phyloP scores from a whole-genome alignment of 2,797 vertebrate genomes.

The Sebastes vulpes region DNA sequence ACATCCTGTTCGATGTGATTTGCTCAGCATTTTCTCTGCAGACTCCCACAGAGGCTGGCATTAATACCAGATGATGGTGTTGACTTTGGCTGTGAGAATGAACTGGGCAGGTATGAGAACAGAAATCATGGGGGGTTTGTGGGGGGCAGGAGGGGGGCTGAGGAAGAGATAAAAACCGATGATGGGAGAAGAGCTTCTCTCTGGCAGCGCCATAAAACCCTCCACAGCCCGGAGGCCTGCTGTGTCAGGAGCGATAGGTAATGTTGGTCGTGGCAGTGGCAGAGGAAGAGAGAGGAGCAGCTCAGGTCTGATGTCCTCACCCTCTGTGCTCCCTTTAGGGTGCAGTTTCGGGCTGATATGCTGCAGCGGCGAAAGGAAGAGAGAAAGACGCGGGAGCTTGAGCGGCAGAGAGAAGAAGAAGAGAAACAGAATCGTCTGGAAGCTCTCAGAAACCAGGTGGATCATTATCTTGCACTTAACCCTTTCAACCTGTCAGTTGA shows the following conservation, averaged over 20 bases:
- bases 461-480: slow-evolving; percentile 49
- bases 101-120: slow-evolving; percentile 18
- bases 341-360: slow-evolving; percentile 86
- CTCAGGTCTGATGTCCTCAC: slow-evolving; percentile 42
- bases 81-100: slow-evolving; percentile 23
- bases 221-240: slow-evolving; percentile 46
- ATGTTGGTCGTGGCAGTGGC: slow-evolving; percentile 28
- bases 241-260: slow-evolving; percentile 59
- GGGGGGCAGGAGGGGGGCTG: background rate
- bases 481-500: slow-evolving; percentile 26
- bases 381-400: slow-evolving; percentile 77
- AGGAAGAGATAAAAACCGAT: slow-evolving; percentile 49
- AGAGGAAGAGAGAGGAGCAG: slow-evolving; percentile 27
- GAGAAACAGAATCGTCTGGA: slow-evolving; percentile 84
- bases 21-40: slow-evolving; percentile 20
- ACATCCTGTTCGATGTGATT: background rate
- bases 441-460: slow-evolving; percentile 91
- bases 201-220: slow-evolving; percentile 57
- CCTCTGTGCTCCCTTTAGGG: slow-evolving; percentile 79
- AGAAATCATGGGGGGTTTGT: background rate
- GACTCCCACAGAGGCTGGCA: slow-evolving; percentile 9
- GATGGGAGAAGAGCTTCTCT: slow-evolving; percentile 46
- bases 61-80: slow-evolving; percentile 33
- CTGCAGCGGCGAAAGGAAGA: slow-evolving; percentile 80
- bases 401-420: slow-evolving; percentile 78